Evolutionary conservation across 2,113 vertebrate species (phyloP).

Genomic region (Amphilophus citrinellus): DNA sequence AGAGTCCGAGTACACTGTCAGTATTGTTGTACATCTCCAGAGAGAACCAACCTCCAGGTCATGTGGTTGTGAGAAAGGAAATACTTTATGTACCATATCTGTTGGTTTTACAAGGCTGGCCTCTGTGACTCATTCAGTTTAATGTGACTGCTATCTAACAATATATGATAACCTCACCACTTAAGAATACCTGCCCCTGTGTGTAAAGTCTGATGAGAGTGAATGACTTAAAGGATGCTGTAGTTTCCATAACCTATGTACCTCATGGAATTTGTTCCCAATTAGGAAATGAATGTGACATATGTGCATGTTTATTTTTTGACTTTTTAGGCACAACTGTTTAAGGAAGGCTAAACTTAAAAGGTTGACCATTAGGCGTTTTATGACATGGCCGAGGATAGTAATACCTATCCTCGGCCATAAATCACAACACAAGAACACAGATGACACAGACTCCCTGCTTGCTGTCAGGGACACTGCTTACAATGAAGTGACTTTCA

Average conservation of each 20-base stretch:
- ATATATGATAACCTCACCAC: not conserved
- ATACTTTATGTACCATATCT: conserved; percentile 14
- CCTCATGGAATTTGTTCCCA: not conserved
- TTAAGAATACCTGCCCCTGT: not conserved
- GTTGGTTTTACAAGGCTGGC: not conserved
- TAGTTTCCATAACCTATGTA: not conserved
- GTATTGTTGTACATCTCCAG: conserved; percentile 44
- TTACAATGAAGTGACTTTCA: conserved; percentile 26
- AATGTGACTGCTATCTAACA: conserved; percentile 1
- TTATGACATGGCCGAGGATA: conserved; percentile 34
- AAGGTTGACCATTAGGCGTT: conserved; percentile 24
- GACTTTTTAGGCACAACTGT: conserved; percentile 32
- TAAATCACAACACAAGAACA: conserved; percentile 39
- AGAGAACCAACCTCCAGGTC: conserved; percentile 33
- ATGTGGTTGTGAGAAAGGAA: conserved; percentile 45
- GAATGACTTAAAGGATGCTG: not conserved
- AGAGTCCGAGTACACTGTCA: conserved; percentile 46
- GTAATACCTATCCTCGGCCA: conserved; percentile 29
- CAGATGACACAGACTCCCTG: conserved; percentile 29
- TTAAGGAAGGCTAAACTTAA: conserved; percentile 29
- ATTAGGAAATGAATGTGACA: not conserved
- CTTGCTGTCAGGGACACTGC: conserved; percentile 25
- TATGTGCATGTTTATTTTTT: not conserved
- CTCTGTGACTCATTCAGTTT: not conserved
- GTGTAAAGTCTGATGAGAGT: not conserved